Evolutionary conservation across 2,113 vertebrate species (phyloP).

Genomic region (Notechis scutatus): DNA sequence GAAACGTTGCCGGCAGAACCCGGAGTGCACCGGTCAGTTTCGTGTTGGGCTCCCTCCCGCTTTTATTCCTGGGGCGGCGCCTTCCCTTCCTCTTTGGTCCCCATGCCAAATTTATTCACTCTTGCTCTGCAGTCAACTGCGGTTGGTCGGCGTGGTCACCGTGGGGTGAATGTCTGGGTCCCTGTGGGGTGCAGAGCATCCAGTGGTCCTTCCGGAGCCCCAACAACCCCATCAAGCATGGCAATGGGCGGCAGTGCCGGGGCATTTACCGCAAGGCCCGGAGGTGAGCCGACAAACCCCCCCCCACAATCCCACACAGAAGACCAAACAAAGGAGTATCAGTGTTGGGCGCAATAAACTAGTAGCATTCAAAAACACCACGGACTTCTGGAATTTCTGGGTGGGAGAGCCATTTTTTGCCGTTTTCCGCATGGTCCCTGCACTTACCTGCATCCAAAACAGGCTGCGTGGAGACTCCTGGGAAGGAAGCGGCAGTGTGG

Average conservation of each 20-base stretch:
- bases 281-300: conserved; percentile 63
- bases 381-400: no score
- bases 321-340: neutral
- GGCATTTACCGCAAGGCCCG: conserved; percentile 89
- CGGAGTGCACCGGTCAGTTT: conserved; percentile 76
- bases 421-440: no score
- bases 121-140: conserved; percentile 76
- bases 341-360: no score
- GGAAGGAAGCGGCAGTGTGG: no score
- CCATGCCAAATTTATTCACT: no score
- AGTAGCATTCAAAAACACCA: no score
- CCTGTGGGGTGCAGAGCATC: conserved; percentile 82
- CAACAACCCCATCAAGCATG: conserved; percentile 75
- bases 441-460: no score
- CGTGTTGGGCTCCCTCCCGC: accelerated
- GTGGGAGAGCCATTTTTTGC: no score
- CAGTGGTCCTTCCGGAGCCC: conserved; percentile 94
- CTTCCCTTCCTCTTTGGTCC: no score
- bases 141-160: conserved; percentile 88
- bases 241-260: conserved; percentile 72
- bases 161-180: conserved; percentile 86
- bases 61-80: no score
- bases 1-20: conserved; percentile 73
- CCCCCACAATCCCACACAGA: neutral
- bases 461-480: no score